Evolutionary conservation across 2,888 invertebrate species (phyloP).

Genomic region (Cordylochernes scorpioides): DNA sequence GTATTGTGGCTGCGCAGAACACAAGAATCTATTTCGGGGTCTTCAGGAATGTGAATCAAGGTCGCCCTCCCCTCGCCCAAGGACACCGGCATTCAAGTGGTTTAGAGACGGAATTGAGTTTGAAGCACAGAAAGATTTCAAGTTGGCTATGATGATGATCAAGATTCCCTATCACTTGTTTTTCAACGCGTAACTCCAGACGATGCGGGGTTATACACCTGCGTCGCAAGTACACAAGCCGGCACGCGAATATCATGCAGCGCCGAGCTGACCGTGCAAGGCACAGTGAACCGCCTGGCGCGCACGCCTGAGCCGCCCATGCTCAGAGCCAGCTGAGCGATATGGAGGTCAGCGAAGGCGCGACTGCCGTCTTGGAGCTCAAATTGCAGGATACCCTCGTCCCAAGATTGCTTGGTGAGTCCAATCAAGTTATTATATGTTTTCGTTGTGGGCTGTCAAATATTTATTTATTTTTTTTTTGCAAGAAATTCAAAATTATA

Average conservation of each 20-base stretch:
- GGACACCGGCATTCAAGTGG: too few species aligned
- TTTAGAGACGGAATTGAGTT: constrained; percentile 57
- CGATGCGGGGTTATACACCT: constrained; percentile 84
- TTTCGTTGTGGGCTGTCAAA: too few species aligned
- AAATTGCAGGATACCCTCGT: constrained; percentile 71
- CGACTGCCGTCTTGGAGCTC: constrained; percentile 69
- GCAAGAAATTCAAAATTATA: too few species aligned
- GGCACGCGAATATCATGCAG: constrained; percentile 73
- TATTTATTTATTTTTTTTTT: too few species aligned
- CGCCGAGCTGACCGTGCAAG: constrained; percentile 76
- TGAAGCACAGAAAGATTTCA: constrained; percentile 77
- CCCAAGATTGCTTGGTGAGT: constrained; percentile 52
- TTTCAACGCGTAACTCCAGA: constrained; percentile 82
- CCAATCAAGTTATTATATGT: too few species aligned
- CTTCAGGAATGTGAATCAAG: constrained; percentile 8
- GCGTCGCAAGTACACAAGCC: constrained; percentile 76
- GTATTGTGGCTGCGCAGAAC: constrained; percentile 5
- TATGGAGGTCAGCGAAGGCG: constrained; percentile 48
- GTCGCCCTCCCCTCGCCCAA: constrained; percentile 10
- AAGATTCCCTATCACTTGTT: constrained; percentile 68
- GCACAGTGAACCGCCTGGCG: constrained; percentile 21
- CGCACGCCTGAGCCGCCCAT: constrained; percentile 36
- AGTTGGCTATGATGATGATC: constrained; percentile 63
- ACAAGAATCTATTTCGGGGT: constrained; percentile 14
- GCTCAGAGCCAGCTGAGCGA: constrained; percentile 35